phyloP scores from a whole-genome alignment of 2,797 vertebrate species.

The Alcedo quadribrachys region DNA sequence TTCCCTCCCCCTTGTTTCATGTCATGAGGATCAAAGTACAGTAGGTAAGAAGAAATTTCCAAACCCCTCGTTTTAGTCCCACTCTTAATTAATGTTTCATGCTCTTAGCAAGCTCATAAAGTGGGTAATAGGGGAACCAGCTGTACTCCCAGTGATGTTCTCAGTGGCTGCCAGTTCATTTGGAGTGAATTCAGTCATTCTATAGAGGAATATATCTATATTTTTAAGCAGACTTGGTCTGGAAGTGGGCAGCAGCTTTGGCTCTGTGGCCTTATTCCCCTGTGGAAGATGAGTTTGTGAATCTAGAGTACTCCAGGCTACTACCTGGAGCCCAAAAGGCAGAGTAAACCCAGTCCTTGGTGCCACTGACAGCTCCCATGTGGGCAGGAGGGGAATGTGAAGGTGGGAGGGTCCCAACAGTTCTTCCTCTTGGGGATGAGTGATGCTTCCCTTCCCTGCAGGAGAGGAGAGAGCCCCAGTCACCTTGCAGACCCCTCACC shows the following conservation, averaged over 20 bases:
- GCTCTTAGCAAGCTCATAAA: conserved; percentile 40
- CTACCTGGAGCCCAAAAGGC: not conserved
- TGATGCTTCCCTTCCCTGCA: not conserved
- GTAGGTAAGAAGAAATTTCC: conserved; percentile 75
- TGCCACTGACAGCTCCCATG: rapidly evolving
- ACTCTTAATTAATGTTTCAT: conserved; percentile 71
- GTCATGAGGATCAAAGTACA: conserved; percentile 78
- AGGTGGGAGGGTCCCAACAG: not conserved
- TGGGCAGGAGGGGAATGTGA: not conserved
- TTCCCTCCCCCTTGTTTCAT: conserved; percentile 47
- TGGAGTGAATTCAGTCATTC: not conserved
- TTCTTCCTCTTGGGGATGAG: rapidly evolving
- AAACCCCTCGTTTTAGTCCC: conserved; percentile 43
- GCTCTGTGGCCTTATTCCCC: not conserved
- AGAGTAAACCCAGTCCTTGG: not conserved
- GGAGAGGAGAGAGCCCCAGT: not conserved
- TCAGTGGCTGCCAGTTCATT: not conserved
- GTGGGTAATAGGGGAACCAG: conserved; percentile 3
- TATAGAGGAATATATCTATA: not conserved
- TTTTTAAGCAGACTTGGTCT: not conserved
- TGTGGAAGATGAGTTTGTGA: no score
- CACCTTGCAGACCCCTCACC: not conserved
- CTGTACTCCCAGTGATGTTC: not conserved
- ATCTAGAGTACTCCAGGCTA: not conserved
- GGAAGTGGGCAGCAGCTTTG: not conserved